These are phyloP conservation scores for Bryconaethiops microstoma DNA, from an alignment of 2,797 vertebrate genomes.

Conservation along the genomic window DNA sequence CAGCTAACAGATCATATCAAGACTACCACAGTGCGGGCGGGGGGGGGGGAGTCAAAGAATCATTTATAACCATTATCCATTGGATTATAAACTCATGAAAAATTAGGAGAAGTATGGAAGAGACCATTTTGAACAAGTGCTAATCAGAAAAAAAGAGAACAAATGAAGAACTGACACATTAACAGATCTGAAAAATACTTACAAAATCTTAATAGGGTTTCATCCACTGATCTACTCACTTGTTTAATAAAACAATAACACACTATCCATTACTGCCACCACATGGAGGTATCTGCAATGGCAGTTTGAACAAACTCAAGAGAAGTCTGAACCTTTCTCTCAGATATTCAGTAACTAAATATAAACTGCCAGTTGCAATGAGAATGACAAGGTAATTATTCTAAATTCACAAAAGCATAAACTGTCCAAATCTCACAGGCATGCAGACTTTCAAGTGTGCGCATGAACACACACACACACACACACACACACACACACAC, in stretches of 20 bases:
- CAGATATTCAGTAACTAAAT: neutral
- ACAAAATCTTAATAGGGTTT: neutral
- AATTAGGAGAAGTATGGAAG: no score
- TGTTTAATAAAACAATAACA: conserved; percentile 44
- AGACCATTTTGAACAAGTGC: neutral
- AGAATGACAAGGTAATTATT: neutral
- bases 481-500: conserved; percentile 25
- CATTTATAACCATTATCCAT: no score
- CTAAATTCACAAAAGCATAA: neutral
- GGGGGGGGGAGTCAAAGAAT: no score
- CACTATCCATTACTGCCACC: conserved; percentile 70
- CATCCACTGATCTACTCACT: neutral
- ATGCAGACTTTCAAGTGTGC: neutral
- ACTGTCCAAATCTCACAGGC: neutral
- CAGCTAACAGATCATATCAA: no score
- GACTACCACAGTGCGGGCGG: no score
- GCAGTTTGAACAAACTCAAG: neutral
- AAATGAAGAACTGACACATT: no score
- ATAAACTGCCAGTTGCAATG: neutral
- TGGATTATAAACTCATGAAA: no score
- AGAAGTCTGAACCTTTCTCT: neutral
- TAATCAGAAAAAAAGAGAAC: neutral
- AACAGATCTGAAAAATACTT: neutral
- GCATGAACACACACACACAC: conserved; percentile 10
- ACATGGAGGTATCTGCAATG: conserved; percentile 63